Conservation (phyloP, 2,113 vertebrate species). For the Myiagra hebetior region DNA sequence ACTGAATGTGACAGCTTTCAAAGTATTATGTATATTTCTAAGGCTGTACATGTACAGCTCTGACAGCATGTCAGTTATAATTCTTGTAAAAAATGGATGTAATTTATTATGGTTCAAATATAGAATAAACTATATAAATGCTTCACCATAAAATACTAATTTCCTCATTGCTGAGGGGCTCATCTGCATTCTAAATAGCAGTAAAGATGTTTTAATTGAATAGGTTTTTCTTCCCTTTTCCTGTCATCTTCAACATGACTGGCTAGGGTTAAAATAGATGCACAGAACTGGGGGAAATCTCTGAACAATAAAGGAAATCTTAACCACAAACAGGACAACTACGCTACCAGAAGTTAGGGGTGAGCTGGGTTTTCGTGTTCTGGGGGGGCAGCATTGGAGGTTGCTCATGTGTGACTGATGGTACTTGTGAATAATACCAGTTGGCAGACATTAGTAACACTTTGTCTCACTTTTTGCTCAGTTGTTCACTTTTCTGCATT, state of each 20-base stretch:
- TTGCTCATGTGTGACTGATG: slow-evolving; percentile 68
- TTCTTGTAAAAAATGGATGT: slow-evolving; percentile 74
- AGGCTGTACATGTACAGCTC: slow-evolving; percentile 68
- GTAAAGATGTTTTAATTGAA: slow-evolving; percentile 68
- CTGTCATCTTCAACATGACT: slow-evolving; percentile 16
- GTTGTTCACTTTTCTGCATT: slow-evolving; percentile 73
- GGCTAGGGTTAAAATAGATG: slow-evolving; percentile 67
- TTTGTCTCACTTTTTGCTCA: slow-evolving; percentile 74
- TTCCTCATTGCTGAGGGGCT: slow-evolving; percentile 68
- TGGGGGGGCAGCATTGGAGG: slow-evolving; percentile 7
- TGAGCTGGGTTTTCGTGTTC: slow-evolving; percentile 53
- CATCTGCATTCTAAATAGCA: slow-evolving; percentile 62
- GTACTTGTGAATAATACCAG: slow-evolving; percentile 72
- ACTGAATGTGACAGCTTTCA: slow-evolving; percentile 78
- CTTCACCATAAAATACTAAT: slow-evolving; percentile 71
- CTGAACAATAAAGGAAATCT: slow-evolving; percentile 20
- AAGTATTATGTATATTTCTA: slow-evolving; percentile 76
- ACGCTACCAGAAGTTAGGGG: neutral
- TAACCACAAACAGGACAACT: slow-evolving; percentile 66
- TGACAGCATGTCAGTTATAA: slow-evolving; percentile 80
- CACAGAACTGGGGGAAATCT: slow-evolving; percentile 35
- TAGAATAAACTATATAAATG: slow-evolving; percentile 70
- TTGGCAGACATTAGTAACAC: slow-evolving; percentile 78
- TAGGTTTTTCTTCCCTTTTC: slow-evolving; percentile 45
- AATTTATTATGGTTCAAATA: slow-evolving; percentile 80